These are phyloP conservation scores for Crotophaga sulcirostris DNA, from an alignment of 2,113 vertebrate genomes.

Conservation along the genomic window DNA sequence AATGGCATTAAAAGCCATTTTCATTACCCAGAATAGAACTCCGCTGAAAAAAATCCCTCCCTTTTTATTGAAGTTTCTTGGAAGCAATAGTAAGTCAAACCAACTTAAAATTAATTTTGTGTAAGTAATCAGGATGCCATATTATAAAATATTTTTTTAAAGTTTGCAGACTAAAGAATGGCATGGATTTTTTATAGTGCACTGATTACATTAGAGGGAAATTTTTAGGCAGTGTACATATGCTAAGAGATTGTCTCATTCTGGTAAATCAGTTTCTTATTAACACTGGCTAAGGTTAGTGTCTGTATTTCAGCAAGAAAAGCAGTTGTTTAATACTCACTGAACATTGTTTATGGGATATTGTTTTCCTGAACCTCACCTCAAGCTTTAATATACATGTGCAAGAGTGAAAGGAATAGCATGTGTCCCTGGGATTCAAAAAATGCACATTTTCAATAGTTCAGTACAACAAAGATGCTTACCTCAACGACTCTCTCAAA, in stretches of 20 bases:
- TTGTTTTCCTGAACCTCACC: slow-evolving; percentile 65
- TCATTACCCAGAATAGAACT: neutral
- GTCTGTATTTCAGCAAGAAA: neutral
- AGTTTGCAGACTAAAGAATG: neutral
- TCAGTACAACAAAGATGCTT: slow-evolving; percentile 27
- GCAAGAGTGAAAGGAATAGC: slow-evolving; percentile 80
- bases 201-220: neutral
- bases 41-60: neutral
- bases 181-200: neutral
- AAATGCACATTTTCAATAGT: slow-evolving; percentile 15
- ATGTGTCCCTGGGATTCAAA: slow-evolving; percentile 60
- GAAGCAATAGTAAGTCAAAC: neutral
- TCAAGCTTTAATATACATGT: slow-evolving; percentile 79
- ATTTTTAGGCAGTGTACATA: neutral
- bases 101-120: neutral
- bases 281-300: neutral
- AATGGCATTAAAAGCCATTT: neutral
- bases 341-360: neutral
- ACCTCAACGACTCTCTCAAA: slow-evolving; percentile 97
- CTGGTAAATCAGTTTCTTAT: neutral
- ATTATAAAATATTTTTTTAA: neutral
- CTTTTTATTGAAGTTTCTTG: neutral
- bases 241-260: neutral
- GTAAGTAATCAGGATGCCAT: neutral
- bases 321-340: neutral